These are phyloP conservation scores for Plagiodera versicolora DNA, from an alignment of 2,888 invertebrate genomes.

Conservation along the genomic window DNA sequence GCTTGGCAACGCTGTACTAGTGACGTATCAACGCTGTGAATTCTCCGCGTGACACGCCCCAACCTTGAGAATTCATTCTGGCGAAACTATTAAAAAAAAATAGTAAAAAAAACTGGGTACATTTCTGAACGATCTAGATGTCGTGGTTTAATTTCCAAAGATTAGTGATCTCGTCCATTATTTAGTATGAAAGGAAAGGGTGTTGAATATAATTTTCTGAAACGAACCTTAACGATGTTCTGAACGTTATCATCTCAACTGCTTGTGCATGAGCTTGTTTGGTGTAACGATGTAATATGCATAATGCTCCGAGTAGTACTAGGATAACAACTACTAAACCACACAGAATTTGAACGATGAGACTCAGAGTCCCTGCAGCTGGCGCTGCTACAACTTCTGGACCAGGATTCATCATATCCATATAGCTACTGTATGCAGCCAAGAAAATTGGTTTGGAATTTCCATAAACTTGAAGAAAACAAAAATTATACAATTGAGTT, in stretches of 20 bases:
- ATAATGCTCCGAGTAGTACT: slow-evolving; percentile 64
- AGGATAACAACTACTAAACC: slow-evolving; percentile 66
- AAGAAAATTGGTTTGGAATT: slow-evolving; percentile 53
- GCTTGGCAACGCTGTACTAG: too few relatives aligned
- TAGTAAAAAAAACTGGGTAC: too few relatives aligned
- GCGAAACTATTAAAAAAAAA: too few relatives aligned
- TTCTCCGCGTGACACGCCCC: too few relatives aligned
- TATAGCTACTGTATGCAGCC: slow-evolving; percentile 75
- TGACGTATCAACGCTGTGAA: too few relatives aligned
- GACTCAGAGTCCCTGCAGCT: slow-evolving; percentile 57
- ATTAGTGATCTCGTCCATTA: too few relatives aligned
- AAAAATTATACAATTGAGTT: slow-evolving; percentile 9
- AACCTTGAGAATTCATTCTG: too few relatives aligned
- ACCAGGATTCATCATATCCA: slow-evolving; percentile 74
- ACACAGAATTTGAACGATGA: slow-evolving; percentile 70
- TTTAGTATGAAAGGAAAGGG: too few relatives aligned
- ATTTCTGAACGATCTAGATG: too few relatives aligned
- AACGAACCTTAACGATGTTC: slow-evolving; percentile 66
- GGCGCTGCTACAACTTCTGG: slow-evolving; percentile 56
- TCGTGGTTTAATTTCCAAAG: too few relatives aligned
- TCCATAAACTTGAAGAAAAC: slow-evolving; percentile 55
- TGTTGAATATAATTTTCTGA: slow-evolving; percentile 7
- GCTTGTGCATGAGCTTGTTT: slow-evolving; percentile 67
- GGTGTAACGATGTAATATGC: slow-evolving; percentile 66
- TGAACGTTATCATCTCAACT: slow-evolving; percentile 68